A percentile compares a stretch with the other conserved stretches of the same genome.
phyloP scores from a whole-genome alignment of 1,140 invertebrate genomes.

The Aphis craccivora region DNA sequence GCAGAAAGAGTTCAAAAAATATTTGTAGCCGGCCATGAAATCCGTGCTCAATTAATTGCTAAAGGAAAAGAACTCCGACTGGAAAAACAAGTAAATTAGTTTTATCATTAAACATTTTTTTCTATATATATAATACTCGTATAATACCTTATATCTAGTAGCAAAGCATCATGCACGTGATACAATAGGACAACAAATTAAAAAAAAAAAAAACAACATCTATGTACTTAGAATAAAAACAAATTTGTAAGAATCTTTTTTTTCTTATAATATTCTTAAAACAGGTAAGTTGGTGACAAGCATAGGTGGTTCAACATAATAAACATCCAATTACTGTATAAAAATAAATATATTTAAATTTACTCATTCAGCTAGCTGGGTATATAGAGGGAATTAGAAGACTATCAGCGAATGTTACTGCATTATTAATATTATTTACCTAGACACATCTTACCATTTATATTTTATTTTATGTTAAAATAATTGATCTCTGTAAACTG shows the following conservation, averaged over 20 bases:
- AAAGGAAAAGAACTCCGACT: constrained; percentile 78
- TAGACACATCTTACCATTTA: not conserved
- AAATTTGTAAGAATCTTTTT: too few species aligned
- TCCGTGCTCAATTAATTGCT: constrained; percentile 78
- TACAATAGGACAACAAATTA: not conserved
- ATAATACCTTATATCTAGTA: not conserved
- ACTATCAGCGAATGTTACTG: not conserved
- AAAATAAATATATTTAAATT: too few species aligned
- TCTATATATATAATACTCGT: not conserved
- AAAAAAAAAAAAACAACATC: too few species aligned
- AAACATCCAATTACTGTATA: too few species aligned
- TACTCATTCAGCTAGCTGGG: too few species aligned
- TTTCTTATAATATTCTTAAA: too few species aligned
- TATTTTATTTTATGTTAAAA: not conserved
- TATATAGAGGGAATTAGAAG: not conserved
- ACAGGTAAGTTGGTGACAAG: too few species aligned
- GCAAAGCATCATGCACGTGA: not conserved
- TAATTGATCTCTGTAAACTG: not conserved
- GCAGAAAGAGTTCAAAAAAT: constrained; percentile 77
- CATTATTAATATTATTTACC: too few species aligned
- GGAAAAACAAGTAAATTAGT: constrained; percentile 70
- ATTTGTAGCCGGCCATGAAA: constrained; percentile 77
- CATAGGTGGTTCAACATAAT: too few species aligned
- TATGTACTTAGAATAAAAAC: too few species aligned
- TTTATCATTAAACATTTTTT: not conserved